Percentiles rank a stretch among this genome's conserved stretches.
Evolutionary conservation across 2,797 vertebrate genomes (phyloP).

Genomic region (Tapirus indicus): DNA sequence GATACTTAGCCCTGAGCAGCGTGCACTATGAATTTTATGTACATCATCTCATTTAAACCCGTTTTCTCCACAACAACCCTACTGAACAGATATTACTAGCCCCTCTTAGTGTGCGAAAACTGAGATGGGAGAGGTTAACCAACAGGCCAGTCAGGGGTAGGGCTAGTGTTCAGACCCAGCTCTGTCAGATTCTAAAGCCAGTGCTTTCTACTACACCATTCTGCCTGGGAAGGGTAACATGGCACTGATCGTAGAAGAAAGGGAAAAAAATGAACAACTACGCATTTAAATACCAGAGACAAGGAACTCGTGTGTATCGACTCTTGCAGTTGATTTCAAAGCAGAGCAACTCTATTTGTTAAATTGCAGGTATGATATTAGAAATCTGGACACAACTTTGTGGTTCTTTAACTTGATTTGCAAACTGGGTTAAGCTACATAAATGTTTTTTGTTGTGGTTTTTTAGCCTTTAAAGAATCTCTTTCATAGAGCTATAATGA

Average conservation of each 20-base stretch:
- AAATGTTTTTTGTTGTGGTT: neutral
- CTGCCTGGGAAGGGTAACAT: neutral
- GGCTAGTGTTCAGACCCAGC: neutral
- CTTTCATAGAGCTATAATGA: neutral
- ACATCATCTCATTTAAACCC: neutral
- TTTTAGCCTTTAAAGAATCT: neutral
- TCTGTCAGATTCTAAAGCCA: neutral
- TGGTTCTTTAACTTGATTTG: neutral
- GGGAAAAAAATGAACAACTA: neutral
- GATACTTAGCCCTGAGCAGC: neutral
- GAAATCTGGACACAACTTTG: neutral
- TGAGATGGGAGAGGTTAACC: neutral
- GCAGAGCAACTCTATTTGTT: neutral
- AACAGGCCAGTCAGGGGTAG: neutral
- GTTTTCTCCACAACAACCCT: neutral
- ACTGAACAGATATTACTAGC: rapidly evolving
- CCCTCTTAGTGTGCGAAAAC: neutral
- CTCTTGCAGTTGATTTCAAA: neutral
- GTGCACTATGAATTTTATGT: neutral
- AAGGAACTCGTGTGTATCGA: neutral
- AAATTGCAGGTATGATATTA: neutral
- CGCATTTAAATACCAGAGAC: neutral
- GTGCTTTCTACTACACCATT: neutral
- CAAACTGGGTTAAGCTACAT: neutral
- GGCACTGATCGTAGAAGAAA: neutral